Evolutionary conservation across 2,113 vertebrate species (phyloP).

Genomic region (Callopanchax toddi): DNA sequence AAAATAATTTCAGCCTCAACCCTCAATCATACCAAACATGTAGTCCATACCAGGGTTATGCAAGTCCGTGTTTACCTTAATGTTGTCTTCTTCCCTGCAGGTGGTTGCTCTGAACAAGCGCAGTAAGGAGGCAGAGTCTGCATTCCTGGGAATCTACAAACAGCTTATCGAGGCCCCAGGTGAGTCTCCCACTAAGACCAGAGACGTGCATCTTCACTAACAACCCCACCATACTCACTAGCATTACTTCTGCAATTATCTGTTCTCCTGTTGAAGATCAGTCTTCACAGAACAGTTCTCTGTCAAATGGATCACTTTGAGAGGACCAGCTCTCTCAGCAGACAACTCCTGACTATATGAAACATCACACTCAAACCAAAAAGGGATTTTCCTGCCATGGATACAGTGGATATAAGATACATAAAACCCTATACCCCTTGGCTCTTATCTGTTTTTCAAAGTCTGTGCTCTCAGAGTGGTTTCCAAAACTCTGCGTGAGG

Average conservation of each 20-base stretch:
- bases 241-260: constrained; percentile 34
- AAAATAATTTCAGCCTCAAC: too few species aligned
- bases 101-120: constrained; percentile 96
- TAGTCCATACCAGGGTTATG: constrained; percentile 8
- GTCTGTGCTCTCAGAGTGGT: constrained; percentile 64
- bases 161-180: constrained; percentile 95
- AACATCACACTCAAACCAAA: constrained; percentile 6
- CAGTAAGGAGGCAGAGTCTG: constrained; percentile 96
- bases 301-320: constrained; percentile 7
- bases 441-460: constrained; percentile 75
- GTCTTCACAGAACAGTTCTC: constrained; percentile 18
- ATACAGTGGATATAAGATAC: constrained; percentile 43
- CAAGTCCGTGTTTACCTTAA: constrained; percentile 41
- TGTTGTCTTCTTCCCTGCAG: constrained; percentile 78
- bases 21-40: too few species aligned
- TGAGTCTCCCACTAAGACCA: constrained; percentile 79
- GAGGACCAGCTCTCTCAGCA: neutral
- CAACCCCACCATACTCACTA: constrained; percentile 19
- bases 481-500: constrained; percentile 76
- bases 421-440: constrained; percentile 60
- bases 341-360: constrained; percentile 22
- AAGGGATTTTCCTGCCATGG: constrained; percentile 36
- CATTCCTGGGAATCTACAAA: constrained; percentile 96
- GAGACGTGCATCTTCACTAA: constrained; percentile 43
- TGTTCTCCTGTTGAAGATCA: constrained; percentile 22